Base-by-base conservation (phyloP, 2,113 vertebrate species). In the Phalacrocorax pelagicus region DNA sequence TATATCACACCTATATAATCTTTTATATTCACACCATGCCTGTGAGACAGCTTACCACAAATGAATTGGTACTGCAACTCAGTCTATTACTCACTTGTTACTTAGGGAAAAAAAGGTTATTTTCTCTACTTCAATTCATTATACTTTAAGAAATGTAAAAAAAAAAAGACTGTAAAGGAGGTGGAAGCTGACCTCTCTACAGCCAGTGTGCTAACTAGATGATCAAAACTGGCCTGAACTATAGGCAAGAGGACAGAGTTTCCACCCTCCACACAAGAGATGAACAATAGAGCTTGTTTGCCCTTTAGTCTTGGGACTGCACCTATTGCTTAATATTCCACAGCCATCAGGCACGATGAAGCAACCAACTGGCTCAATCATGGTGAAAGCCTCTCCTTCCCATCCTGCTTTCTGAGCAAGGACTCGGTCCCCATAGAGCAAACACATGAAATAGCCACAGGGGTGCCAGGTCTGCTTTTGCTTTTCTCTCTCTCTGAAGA, bases 391-490 rank as follows among this genome's bases (percentile, higher is more conserved):
- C 58, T 86, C n/a, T 85, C 38, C 70, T 90, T 91, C 40, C 58
- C 3, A 2, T 88, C 66, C 74, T 80, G 79, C 82, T 86, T 90
- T 90, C 62, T 72, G 61, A 84, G 38, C 44, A 75, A 57, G 52
- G 44, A 34, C 47, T 69, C 36, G 17, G 65, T 89, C 73, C 72
- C 47, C 70, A 16, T 6, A 70, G 73, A 91, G 52, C 47, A 91
- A 92, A 91, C 77, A 55, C 61, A 82, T 30, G 55, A 94, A 96
- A 91, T 12, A 91, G 86, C 83, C 72, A 94, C 72, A 81, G 69
- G 66, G 92, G 59, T 94, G 49, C 63, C 71, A 78, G 73, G 65
- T 95, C 86, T 92, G 91, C 84, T 92, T 89, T 92, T 86, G 75
- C 59, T 94, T 94, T 91, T 92, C 65, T 87, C 63, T 81, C 34